Evolutionary conservation across 2,888 invertebrate species (phyloP).

Genomic region (Leptopilina drosophilae): DNA sequence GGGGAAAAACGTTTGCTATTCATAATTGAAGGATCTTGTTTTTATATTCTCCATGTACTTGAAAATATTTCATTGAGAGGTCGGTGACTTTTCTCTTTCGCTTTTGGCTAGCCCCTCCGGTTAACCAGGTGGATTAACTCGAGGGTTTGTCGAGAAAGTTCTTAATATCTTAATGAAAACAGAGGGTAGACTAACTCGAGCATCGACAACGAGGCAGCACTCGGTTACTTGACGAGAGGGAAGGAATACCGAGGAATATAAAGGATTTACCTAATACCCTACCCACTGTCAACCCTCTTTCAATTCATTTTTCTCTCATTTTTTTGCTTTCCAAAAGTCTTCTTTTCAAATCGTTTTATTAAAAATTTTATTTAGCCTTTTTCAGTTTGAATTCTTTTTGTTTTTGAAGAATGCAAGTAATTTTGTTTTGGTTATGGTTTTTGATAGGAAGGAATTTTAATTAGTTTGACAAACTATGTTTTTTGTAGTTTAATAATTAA

Average conservation of each 20-base stretch:
- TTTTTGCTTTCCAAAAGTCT: constrained; percentile 7
- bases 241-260: constrained; percentile 43
- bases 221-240: constrained; percentile 42
- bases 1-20: not conserved
- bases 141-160: constrained; percentile 66
- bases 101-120: constrained; percentile 24
- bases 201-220: constrained; percentile 37
- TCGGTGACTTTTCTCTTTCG: not conserved
- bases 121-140: constrained; percentile 65
- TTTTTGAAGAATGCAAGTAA: no score
- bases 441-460: no score
- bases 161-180: constrained; percentile 67
- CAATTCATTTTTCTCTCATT: constrained; percentile 19
- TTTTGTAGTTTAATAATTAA: no score
- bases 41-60: constrained; percentile 7
- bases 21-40: constrained; percentile 1
- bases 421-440: no score
- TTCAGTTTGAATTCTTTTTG: no score
- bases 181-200: constrained; percentile 54
- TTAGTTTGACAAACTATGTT: no score
- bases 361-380: no score
- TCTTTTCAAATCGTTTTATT: no score
- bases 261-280: constrained; percentile 54
- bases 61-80: constrained; percentile 31
- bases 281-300: constrained; percentile 51